These are phyloP conservation scores for Speoplatyrhinus poulsoni DNA, from an alignment of 2,113 vertebrate genomes.

Conservation along the genomic window DNA sequence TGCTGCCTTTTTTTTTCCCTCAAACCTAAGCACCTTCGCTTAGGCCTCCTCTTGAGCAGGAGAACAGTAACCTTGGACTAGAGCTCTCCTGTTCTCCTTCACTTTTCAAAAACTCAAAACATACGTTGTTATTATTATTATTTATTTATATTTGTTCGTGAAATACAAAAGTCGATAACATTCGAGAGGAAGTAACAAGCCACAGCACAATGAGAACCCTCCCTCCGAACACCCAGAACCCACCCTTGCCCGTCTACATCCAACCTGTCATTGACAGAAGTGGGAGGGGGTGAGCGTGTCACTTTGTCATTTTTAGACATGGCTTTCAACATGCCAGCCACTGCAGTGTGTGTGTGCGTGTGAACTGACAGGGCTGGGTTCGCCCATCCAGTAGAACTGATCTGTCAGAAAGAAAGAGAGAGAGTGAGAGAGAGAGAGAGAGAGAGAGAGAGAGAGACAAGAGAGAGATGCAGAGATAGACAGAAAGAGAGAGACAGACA, in stretches of 20 bases:
- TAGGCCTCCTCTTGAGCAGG: constrained; percentile 65
- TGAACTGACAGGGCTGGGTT: neutral
- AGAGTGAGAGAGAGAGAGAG: neutral
- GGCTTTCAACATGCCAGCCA: constrained; percentile 1
- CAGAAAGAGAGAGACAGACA: neutral
- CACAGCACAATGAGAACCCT: constrained; percentile 3
- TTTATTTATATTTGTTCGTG: neutral
- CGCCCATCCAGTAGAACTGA: neutral
- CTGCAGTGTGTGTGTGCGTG: neutral
- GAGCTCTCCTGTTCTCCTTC: constrained; percentile 25
- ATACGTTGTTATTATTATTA: neutral
- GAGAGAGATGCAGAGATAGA: neutral
- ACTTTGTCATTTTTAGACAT: constrained; percentile 10
- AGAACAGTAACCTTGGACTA: constrained; percentile 43
- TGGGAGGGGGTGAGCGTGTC: neutral
- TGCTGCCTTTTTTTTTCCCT: constrained; percentile 74
- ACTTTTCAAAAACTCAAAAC: neutral
- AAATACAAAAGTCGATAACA: neutral
- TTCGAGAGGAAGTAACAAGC: constrained; percentile 23
- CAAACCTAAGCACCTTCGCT: constrained; percentile 76
- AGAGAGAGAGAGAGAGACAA: neutral
- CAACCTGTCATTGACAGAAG: neutral
- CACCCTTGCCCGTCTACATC: neutral
- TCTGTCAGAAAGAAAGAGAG: neutral
- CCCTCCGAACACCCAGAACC: neutral